Base-by-base conservation (phyloP, 2,113 vertebrate species). In the Nipponia nippon region DNA sequence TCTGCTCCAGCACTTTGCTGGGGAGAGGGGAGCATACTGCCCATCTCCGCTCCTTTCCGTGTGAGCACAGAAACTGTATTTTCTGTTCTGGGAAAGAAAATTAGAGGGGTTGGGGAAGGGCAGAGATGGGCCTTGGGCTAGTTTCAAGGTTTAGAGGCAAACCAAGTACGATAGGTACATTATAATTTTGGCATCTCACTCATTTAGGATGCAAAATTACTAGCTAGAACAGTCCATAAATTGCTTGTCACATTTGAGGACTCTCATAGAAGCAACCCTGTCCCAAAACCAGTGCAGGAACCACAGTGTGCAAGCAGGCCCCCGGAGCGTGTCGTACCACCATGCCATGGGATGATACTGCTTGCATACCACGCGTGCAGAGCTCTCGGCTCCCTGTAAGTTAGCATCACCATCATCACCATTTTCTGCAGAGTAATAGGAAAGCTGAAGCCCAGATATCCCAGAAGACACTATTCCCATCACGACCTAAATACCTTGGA, bases 241-340 rank as follows among this genome's bases (percentile, higher is more conserved):
- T 6, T 29, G 40, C 63, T 53, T 49, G 77, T 56, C 47, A 49
- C 2, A 9, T 66, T 5, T 21, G 71, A 80, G 71, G 56, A 8
- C 32, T 63, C 13, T 16, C 67, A 16, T 0, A 20, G 61, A 19
- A 92, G 14, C 30, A 40, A 0, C 53, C 14, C 11, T 16, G 59
- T 29, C 90, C 73, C 84, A 7, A 55, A 32, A 50, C 21, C 76
- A 40, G 66, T 7, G 53, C 46, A 40, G 83, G 50, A n/a, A 9
- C 44, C 44, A 4, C 38, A 11, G 76, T 0, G 8, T 29, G 65
- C 85, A 61, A 61, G 61, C 77, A 46, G 62, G 25, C 3, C 26
- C 47, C 66, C 27, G 30, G 34, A 18, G 21, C 7, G 0, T 9
- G 30, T 6, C 7, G 0, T 12, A 13, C 13, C 30, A 2, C 82